Evolutionary conservation across 92 coral and sea anemone species (phyloP).

Genomic region (Heteractis magnifica): DNA sequence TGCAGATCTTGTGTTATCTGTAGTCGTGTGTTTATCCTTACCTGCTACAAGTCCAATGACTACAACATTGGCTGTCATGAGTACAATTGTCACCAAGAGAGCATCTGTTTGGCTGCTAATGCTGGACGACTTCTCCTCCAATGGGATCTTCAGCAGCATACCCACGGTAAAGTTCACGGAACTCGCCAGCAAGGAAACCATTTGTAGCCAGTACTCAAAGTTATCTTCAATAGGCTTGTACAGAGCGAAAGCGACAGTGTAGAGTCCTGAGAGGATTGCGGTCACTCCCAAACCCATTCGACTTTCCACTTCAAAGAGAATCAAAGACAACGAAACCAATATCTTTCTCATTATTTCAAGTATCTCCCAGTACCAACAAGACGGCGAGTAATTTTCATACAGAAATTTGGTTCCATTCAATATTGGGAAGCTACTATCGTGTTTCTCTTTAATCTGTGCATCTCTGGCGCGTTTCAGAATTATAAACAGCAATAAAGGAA

Average conservation of each 20-base stretch:
- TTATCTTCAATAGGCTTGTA: neutral
- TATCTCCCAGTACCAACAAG: neutral
- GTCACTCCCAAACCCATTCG: slow-evolving; percentile 1
- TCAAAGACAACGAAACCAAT: neutral
- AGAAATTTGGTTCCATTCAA: slow-evolving; percentile 4
- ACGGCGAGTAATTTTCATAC: slow-evolving; percentile 8
- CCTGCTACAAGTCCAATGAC: slow-evolving; percentile 12
- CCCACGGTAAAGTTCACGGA: neutral
- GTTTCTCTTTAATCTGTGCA: neutral
- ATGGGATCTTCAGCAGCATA: slow-evolving; percentile 16
- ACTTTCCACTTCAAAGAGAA: neutral
- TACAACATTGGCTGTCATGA: slow-evolving; percentile 5
- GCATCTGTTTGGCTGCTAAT: neutral
- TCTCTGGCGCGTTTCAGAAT: neutral
- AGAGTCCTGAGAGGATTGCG: neutral
- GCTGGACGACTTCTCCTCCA: neutral
- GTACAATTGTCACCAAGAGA: neutral
- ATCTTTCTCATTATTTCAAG: neutral
- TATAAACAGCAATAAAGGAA: neutral
- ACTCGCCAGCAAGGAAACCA: slow-evolving; percentile 5
- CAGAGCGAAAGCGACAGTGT: neutral
- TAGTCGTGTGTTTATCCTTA: neutral
- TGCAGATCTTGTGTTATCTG: no score
- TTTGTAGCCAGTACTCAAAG: slow-evolving; percentile 12
- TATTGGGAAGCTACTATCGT: neutral